Conservation (phyloP, 2,113 vertebrate species). For the Albula goreensis region DNA sequence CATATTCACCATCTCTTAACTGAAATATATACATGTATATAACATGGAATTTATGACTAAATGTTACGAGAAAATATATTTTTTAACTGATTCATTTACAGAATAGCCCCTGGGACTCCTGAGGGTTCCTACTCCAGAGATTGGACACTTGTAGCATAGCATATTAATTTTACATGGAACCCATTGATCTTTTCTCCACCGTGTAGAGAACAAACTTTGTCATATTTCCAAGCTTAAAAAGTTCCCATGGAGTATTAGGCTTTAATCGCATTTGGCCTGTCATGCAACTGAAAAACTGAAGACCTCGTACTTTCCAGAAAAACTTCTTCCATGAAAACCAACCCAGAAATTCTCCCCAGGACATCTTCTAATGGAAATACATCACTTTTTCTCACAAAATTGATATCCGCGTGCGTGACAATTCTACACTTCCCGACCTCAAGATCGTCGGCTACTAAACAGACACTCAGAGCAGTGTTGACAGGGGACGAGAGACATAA, state of each 20-base stretch:
- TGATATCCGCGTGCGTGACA: too few relatives aligned
- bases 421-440: too few relatives aligned
- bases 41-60: too few relatives aligned
- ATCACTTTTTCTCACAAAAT: neutral
- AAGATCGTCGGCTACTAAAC: neutral
- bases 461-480: neutral
- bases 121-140: too few relatives aligned
- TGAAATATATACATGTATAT: too few relatives aligned
- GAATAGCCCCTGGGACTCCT: too few relatives aligned
- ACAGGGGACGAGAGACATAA: neutral
- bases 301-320: neutral
- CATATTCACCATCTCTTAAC: too few relatives aligned
- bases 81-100: too few relatives aligned
- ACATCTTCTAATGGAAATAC: neutral
- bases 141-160: neutral
- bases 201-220: neutral
- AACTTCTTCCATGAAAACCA: neutral
- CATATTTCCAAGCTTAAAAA: neutral
- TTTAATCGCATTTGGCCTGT: neutral
- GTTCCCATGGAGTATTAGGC: neutral
- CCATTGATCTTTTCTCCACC: neutral
- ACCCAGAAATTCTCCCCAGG: too few relatives aligned
- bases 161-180: neutral
- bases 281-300: neutral
- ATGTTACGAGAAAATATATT: too few relatives aligned